These are phyloP conservation scores for Mesembrinibis cayennensis DNA, from an alignment of 2,113 vertebrate species.

Conservation along the genomic window DNA sequence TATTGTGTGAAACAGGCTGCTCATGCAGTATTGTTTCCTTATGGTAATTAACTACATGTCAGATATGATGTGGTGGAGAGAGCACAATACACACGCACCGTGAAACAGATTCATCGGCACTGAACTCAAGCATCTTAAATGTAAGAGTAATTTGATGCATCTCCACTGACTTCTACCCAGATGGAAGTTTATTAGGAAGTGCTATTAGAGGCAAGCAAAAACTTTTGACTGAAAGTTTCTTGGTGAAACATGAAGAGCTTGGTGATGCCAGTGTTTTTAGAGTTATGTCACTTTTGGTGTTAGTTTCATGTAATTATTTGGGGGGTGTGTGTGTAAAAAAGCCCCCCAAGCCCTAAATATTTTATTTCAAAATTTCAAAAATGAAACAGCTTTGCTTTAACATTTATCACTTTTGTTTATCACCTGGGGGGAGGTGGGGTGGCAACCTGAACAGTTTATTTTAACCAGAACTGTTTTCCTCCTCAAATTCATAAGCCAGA, in stretches of 20 bases:
- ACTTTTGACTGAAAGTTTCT: background rate
- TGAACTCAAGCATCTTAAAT: background rate
- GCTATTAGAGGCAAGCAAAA: background rate
- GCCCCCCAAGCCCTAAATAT: background rate
- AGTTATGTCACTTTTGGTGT: background rate
- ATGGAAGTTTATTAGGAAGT: background rate
- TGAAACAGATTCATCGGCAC: background rate
- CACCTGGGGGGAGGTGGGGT: background rate
- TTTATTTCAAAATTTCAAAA: background rate
- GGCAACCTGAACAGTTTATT: background rate
- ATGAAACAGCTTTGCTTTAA: background rate
- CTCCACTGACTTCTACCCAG: background rate
- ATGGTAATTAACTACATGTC: background rate
- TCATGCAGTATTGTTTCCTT: background rate
- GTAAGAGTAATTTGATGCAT: background rate
- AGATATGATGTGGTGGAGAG: background rate
- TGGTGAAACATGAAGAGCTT: background rate
- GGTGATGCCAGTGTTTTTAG: background rate
- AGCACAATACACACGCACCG: background rate
- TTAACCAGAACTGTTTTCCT: background rate
- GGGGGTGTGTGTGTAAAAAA: accelerated
- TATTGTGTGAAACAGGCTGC: background rate
- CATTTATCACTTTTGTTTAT: background rate
- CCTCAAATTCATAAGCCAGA: background rate
- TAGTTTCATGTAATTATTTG: background rate